Evolutionary conservation across 2,797 vertebrate genomes (phyloP), one percentile per base, ranked within the genome.

Genomic region (Apogon hyalosoma): DNA sequence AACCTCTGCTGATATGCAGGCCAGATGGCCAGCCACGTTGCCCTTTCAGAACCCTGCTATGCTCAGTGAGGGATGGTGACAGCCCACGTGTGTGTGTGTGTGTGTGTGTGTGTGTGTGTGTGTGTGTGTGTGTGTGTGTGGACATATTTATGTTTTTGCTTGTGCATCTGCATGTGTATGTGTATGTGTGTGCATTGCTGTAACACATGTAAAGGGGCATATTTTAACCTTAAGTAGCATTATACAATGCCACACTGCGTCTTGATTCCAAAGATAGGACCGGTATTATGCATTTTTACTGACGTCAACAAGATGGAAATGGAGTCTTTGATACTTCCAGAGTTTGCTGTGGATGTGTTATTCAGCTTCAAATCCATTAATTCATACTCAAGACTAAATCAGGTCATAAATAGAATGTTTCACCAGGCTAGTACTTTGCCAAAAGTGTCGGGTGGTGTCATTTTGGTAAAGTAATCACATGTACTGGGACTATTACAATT

Each of bases 11-110:
- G 73, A 84, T 83, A 90, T 63, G 75, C 82, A 63, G 82, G 69
- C 87, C 92, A 94, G 93, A 93, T 94, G 93, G 92, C 84, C 81
- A 48, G 81, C 82, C 82, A 79, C 83, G 78, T 88, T 92, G 83
- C 87, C 88, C 90, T 89, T 89, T 88, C 84, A 86, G 82, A 83
- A 84, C 78, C 91, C 86, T 75, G 85, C 83, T 81, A 84, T 57
- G 82, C 88, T 80, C 72, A 40, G 77, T 84, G 73, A 88, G 85
- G 61, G 71, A 78, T 69, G 64, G 67, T 71, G 87, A 80, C 81
- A 84, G 73, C 53, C 69, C 6, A 13, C 24, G 18, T 49, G 67
- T 73, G 61, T 68, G 47, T 49, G 43, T 64, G 58, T 61, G 40
- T 38, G 48, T 71, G 65, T 72, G 59, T 56, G 42, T 53, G 54